phyloP scores from a whole-genome alignment of 2,888 invertebrate species.

The Falcaria lacertinaria region DNA sequence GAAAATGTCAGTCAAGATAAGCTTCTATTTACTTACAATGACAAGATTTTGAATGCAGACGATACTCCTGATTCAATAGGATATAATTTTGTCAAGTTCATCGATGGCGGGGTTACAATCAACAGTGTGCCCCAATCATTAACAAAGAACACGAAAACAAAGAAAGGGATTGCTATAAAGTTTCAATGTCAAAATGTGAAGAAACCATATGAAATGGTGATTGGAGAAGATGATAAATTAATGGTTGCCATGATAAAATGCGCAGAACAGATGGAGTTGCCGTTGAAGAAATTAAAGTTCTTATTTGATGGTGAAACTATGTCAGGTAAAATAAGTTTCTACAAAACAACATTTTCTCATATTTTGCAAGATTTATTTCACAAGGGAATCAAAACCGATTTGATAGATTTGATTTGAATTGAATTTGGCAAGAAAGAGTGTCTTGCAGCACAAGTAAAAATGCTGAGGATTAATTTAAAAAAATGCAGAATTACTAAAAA shows the following conservation, averaged over 20 bases:
- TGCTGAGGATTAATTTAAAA: too few species aligned
- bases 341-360: too few species aligned
- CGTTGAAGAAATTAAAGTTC: conserved; percentile 60
- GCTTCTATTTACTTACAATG: conserved; percentile 59
- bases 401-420: too few species aligned
- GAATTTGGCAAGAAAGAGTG: too few species aligned
- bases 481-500: too few species aligned
- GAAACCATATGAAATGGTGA: conserved; percentile 44
- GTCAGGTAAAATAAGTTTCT: conserved; percentile 33
- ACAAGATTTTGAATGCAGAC: conserved; percentile 49
- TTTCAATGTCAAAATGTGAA: conserved; percentile 67
- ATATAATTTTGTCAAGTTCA: conserved; percentile 64
- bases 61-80: conserved; percentile 64
- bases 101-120: conserved; percentile 63
- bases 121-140: conserved; percentile 38
- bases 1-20: conserved; percentile 49
- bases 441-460: too few species aligned
- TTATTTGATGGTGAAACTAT: conserved; percentile 77
- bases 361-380: too few species aligned
- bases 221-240: conserved; percentile 51
- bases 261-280: conserved; percentile 62
- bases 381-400: too few species aligned
- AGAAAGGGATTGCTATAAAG: conserved; percentile 52
- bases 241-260: conserved; percentile 61
- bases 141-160: conserved; percentile 5